These are phyloP conservation scores for Tribolium freemani DNA, from an alignment of 2,888 invertebrate species.

Conservation along the genomic window DNA sequence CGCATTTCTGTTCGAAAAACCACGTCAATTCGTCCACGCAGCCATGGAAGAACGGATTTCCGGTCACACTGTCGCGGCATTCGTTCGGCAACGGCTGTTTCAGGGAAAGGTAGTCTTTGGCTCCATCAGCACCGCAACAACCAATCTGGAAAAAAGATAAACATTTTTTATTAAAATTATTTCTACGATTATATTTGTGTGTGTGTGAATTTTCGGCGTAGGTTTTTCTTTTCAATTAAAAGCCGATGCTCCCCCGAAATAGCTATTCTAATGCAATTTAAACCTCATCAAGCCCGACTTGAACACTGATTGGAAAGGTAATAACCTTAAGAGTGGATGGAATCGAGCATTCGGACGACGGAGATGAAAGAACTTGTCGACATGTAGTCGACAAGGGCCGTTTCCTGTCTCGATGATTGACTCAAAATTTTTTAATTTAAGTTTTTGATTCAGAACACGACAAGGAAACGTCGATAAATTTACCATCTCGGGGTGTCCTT, in stretches of 20 bases:
- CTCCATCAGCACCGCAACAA: conserved; percentile 91
- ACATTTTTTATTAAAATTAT: no score
- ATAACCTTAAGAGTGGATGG: conserved; percentile 48
- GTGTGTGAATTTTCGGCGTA: no score
- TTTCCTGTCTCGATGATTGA: neutral
- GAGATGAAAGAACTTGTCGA: conserved; percentile 27
- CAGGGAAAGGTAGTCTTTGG: conserved; percentile 83
- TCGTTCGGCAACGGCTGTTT: conserved; percentile 86
- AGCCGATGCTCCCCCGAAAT: conserved; percentile 40
- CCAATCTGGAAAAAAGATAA: conserved; percentile 75
- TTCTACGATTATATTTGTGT: no score
- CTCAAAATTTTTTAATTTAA: neutral
- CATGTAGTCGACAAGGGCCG: neutral
- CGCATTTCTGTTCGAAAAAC: conserved; percentile 87
- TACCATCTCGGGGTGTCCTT: neutral
- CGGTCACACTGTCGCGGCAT: conserved; percentile 89
- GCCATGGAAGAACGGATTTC: conserved; percentile 90
- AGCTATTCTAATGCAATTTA: conserved; percentile 50
- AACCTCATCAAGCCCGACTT: conserved; percentile 45
- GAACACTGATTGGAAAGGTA: conserved; percentile 51
- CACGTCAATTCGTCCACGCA: conserved; percentile 91
- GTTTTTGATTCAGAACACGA: neutral
- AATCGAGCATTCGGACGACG: conserved; percentile 24
- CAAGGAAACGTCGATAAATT: neutral
- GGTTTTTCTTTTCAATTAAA: conserved; percentile 34